phyloP scores from a whole-genome alignment of 2,797 vertebrate genomes.

The Artibeus lituratus region DNA sequence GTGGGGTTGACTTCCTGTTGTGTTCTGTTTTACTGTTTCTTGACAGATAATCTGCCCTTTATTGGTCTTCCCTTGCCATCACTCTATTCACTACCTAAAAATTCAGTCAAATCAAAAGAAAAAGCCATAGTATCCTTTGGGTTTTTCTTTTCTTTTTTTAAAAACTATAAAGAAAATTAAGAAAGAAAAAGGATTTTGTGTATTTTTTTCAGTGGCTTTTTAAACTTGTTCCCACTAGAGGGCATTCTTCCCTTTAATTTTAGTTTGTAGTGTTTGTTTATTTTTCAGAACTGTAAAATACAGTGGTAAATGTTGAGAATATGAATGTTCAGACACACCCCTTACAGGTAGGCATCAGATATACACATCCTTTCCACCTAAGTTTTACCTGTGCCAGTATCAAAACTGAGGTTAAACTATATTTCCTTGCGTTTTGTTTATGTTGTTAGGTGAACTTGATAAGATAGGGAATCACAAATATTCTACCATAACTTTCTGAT shows the following conservation, averaged over 20 bases:
- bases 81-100: neutral
- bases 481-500: neutral
- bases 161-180: neutral
- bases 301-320: neutral
- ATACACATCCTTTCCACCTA: neutral
- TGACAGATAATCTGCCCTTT: neutral
- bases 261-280: neutral
- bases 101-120: neutral
- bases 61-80: neutral
- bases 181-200: neutral
- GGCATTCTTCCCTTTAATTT: constrained; percentile 35
- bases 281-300: neutral
- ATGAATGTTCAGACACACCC: neutral
- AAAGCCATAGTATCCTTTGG: neutral
- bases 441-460: neutral
- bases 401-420: neutral
- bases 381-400: neutral
- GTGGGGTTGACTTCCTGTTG: neutral
- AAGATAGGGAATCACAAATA: neutral
- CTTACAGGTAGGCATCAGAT: neutral
- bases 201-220: neutral
- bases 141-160: neutral
- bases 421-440: neutral
- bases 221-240: constrained; percentile 24
- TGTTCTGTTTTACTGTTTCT: neutral